phyloP scores from a whole-genome alignment of 2,888 invertebrate species.

The Synergus umbraculus region DNA sequence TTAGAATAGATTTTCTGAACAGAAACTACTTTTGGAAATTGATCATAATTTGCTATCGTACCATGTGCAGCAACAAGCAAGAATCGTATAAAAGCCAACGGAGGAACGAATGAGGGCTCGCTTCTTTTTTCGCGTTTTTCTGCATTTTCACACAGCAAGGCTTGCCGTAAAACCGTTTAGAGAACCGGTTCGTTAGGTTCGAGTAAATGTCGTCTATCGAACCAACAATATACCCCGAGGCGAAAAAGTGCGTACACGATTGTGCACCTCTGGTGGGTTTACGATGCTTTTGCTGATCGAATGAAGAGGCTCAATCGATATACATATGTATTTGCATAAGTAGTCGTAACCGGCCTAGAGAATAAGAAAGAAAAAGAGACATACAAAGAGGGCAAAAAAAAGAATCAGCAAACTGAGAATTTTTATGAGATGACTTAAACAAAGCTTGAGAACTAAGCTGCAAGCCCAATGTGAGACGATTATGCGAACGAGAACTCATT shows the following conservation, averaged over 20 bases:
- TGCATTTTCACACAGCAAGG: slow-evolving; percentile 8
- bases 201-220: slow-evolving; percentile 33
- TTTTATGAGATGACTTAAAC: slow-evolving; percentile 19
- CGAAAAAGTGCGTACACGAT: slow-evolving; percentile 26
- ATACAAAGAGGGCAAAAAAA: slow-evolving; percentile 32
- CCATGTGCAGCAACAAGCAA: neutral
- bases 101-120: neutral
- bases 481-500: slow-evolving; percentile 25
- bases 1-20: neutral
- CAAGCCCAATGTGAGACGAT: slow-evolving; percentile 4
- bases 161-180: slow-evolving; percentile 17
- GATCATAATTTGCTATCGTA: neutral
- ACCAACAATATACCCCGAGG: slow-evolving; percentile 19
- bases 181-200: slow-evolving; percentile 31
- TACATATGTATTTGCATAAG: slow-evolving; percentile 16
- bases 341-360: slow-evolving; percentile 19
- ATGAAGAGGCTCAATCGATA: slow-evolving; percentile 9
- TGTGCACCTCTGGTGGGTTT: neutral
- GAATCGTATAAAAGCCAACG: slow-evolving; percentile 3
- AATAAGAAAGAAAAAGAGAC: neutral
- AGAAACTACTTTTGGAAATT: neutral
- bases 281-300: slow-evolving; percentile 1
- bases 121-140: slow-evolving; percentile 5
- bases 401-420: neutral
- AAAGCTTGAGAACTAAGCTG: neutral